Evolutionary conservation across 2,888 invertebrate genomes (phyloP), one percentile per base, ranked within the genome.

Genomic region (Tipula vernalis): DNA sequence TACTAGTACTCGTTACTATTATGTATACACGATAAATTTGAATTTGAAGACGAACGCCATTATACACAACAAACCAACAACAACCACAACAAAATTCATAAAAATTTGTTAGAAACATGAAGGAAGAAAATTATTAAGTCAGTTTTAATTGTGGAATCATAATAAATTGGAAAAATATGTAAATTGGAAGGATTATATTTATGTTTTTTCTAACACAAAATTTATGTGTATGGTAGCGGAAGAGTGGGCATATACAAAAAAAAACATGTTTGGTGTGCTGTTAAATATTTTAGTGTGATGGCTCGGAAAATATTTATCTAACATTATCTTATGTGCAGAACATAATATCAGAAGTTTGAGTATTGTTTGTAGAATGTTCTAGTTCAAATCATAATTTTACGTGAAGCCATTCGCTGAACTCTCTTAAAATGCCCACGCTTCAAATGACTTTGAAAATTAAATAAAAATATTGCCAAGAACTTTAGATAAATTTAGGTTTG

Each of bases 111-210:
- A 10, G 71, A 18, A 71, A 71, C 71, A 71, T 28, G 71, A 71
- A 71, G 71, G 71, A 71, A 71, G 71, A 71, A 71, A 71, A 71
- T 71, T 71, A 71, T 71, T 71, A 71, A 71, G 71, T 71, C 71
- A 71, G 71, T 71, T 71, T 71, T 71, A 71, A 71, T 71, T 71
- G 71, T 71, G 71, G 71, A 71, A 71, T 71, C 71, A 71, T 71
- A 71, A 71, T 71, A 71, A 71, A 71, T 71, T 71, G 71, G 71
- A 71, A 71, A 71, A 71, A 71, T 71, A 71, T 71, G 71, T 71
- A 71, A 71, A 71, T 71, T 28, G 71, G 18, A 71, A 71, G 71
- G 71, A 71, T 71, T 71, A 71, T 71, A 71, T 71, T 71, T 71
- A 71, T 71, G 71, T 71, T 71, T 28, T 71, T 71, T 28, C 28